Percentiles rank a stretch among this genome's conserved stretches.
Conservation (phyloP, 2,113 vertebrate genomes). For the Excalfactoria chinensis region DNA sequence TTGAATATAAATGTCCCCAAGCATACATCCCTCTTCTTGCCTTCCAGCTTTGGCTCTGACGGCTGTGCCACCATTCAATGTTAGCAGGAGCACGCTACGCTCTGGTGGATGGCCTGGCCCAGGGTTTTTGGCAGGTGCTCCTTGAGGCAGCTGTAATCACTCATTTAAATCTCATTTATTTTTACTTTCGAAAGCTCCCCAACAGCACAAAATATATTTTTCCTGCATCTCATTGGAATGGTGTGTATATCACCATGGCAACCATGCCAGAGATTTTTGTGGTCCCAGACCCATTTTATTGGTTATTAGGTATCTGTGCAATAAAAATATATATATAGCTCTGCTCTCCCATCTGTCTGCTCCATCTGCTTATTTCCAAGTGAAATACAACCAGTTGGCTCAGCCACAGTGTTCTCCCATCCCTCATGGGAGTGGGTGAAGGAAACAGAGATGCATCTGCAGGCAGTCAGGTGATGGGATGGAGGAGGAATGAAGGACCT, state of each 20-base stretch:
- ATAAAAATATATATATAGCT: slow-evolving; percentile 17
- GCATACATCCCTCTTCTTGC: neutral
- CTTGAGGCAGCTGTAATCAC: neutral
- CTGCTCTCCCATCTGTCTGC: slow-evolving; percentile 54
- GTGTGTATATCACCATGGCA: slow-evolving; percentile 53
- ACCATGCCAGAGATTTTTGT: slow-evolving; percentile 41
- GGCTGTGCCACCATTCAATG: neutral
- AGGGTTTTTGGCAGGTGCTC: slow-evolving; percentile 36
- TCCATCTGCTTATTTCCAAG: slow-evolving; percentile 50
- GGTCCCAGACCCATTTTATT: slow-evolving; percentile 41
- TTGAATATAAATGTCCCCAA: neutral
- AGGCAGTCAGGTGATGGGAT: neutral
- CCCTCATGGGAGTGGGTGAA: neutral
- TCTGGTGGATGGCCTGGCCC: neutral
- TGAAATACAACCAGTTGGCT: slow-evolving; percentile 28
- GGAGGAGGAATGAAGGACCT: neutral
- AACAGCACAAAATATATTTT: slow-evolving; percentile 34
- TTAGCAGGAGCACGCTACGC: rapidly evolving
- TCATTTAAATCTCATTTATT: slow-evolving; percentile 52
- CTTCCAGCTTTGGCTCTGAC: neutral
- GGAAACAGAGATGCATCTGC: neutral
- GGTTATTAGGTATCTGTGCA: slow-evolving; percentile 58
- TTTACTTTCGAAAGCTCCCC: slow-evolving; percentile 43
- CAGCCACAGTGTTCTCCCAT: neutral
- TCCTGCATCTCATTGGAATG: slow-evolving; percentile 20